Base-by-base conservation (phyloP, 2,113 vertebrate genomes). In the Dicentrarchus labrax region DNA sequence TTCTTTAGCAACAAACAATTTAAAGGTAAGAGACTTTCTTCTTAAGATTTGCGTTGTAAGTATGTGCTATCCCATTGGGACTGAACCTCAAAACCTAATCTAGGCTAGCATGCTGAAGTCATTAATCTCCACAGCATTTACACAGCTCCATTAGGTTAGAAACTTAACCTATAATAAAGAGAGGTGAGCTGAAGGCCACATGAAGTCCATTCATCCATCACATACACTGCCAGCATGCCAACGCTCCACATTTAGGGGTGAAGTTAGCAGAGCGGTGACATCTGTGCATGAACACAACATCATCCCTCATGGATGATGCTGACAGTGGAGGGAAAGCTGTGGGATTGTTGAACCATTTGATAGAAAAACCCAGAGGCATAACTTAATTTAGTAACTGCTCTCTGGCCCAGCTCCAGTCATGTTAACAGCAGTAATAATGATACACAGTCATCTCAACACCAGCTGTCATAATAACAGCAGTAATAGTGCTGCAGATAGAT, bases 341-440 rank as follows among this genome's bases (percentile, higher is more conserved):
- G 30, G 65, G 38, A 78, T 8, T 47, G 43, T 22, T 36, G 17
- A 80, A 50, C 19, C 30, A 43, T 76, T 61, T 59, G n/a, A 81
- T 24, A 38, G 21, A 66, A 76, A 71, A 47, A 21, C 64, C 67
- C 61, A 43, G 38, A 74, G 47, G 21, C 71, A 57, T 47, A 65
- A 82, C 59, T 62, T 85, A 1, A 83, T 85, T 78, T 56, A 54
- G 79, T 50, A 62, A 38, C 16, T 68, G 47, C 48, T 72, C 59
- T 50, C 13, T 72, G 53, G n/a, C 53, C 43, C 43, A 6, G 56
- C 72, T 83, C 17, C 47, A 78, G 72, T 76, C 85, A 56, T 65
- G 82, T 86, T 73, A 78, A 82, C 77, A 62, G 51, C 68, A 59
- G 60, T 62, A 82, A 87, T 87, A 84, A 72, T 74, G 73, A 84